Base-by-base conservation (phyloP, 2,888 invertebrate species). In the Julus scandinavius region DNA sequence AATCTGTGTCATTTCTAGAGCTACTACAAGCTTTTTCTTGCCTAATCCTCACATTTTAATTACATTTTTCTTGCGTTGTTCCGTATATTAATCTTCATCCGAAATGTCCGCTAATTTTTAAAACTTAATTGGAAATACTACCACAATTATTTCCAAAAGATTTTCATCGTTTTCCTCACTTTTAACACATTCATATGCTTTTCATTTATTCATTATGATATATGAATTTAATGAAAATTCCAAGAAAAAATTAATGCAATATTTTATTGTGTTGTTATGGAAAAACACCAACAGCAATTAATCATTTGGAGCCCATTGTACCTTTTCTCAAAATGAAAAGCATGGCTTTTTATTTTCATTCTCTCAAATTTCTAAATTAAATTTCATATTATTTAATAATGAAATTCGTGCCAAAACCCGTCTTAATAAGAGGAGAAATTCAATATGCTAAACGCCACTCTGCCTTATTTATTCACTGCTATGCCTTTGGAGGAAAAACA, bases 301-400 rank as follows among this genome's bases (percentile, higher is more conserved):
- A n/a, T 63, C 63, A 63, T 63, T 63, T 5, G 4, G n/a, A n/a
- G 63, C n/a, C 63, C 63, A n/a, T 63, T 63, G 6, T 63, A 63
- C 63, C n/a, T 63, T 63, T 54, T 17, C n/a, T 4, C 20, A n/a
- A 63, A 63, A 63, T 17, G 13, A 15, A 17, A 63, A 63, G n/a
- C 6, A 17, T 6, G 63, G n/a, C n/a, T n/a, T 63, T 63, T 63
- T 63, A 17, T 63, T 63, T 63, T n/a, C 63, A 63, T 63, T 63
- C 63, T 17, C 17, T 15, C 63, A 63, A 63, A 63, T 63, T 63
- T 63, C n/a, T n/a, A 63, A 63, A 63, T 63, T 63, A 63, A 63
- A 63, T 63, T 63, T 63, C 63, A n/a, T 15, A 63, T 63, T 63
- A 63, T 63, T 63, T 63, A 63, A 63, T 63, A 63, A 63, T 63